Percentiles rank a stretch among this genome's conserved stretches.
Evolutionary conservation across 1,140 invertebrate species (phyloP).

Genomic region (Ectropis grisescens): DNA sequence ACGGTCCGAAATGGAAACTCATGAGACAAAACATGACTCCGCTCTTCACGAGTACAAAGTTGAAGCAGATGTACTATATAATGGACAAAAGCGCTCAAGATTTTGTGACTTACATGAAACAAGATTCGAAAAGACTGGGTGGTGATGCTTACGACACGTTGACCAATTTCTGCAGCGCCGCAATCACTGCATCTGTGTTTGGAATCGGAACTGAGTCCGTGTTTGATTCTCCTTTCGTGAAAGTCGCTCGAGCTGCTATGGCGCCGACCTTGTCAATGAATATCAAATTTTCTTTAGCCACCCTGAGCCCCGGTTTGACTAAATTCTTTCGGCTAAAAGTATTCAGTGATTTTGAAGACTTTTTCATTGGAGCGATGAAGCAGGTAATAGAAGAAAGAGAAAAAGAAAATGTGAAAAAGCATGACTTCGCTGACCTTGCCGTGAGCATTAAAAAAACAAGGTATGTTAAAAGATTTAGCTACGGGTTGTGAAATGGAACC

Average conservation of each 20-base stretch:
- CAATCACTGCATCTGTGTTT: constrained; percentile 22
- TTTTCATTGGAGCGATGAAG: constrained; percentile 22
- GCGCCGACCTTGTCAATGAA: constrained; percentile 8
- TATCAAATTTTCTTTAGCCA: constrained; percentile 13
- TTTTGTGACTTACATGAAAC: constrained; percentile 19
- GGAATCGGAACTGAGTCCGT: constrained; percentile 20
- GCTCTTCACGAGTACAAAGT: constrained; percentile 44
- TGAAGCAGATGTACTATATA: constrained; percentile 61
- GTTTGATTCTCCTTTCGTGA: constrained; percentile 23
- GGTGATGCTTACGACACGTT: constrained; percentile 19
- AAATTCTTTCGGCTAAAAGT: constrained; percentile 15
- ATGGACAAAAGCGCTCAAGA: constrained; percentile 29
- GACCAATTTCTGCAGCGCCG: constrained; percentile 19
- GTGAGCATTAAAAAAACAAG: constrained; percentile 22
- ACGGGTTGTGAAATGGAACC: constrained; percentile 24
- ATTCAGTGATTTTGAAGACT: constrained; percentile 22
- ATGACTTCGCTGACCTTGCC: constrained; percentile 25
- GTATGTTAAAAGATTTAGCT: constrained; percentile 17
- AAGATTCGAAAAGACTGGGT: constrained; percentile 9
- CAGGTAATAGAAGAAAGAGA: constrained; percentile 11
- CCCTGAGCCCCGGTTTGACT: constrained; percentile 8
- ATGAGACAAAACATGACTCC: constrained; percentile 41
- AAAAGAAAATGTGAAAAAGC: constrained; percentile 3
- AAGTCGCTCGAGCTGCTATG: constrained; percentile 16
- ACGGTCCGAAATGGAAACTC: constrained; percentile 49